Base-by-base conservation (phyloP, 2,797 vertebrate species). In the Hylomyscus alleni region DNA sequence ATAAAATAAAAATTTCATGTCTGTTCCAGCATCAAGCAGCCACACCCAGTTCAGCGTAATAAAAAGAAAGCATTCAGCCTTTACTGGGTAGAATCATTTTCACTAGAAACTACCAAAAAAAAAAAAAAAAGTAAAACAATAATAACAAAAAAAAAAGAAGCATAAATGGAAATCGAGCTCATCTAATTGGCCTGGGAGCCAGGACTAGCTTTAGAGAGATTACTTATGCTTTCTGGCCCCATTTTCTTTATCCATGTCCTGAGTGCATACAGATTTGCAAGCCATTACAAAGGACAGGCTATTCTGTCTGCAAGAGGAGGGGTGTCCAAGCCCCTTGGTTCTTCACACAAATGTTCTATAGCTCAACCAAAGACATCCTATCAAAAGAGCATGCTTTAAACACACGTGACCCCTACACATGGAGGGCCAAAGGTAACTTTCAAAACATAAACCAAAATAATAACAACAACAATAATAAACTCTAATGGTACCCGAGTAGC, bases 1-100 rank as follows among this genome's bases (percentile, higher is more conserved):
- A 97, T 93, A 84, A 97, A 95, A 92, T 94, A 90, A 97, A 94
- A 93, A 93, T 94, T 97, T 97, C 77, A 81, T 92, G 97, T 96
- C 94, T 94, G 80, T 82, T 94, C 72, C 95, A 97, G 97, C 94
- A 96, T 97, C 92, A 98, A 97, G 95, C 90, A 97, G 93, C 94
- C 72, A 0, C 96, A 88, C 93, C 97, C 89, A 93, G 83, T n/a
- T 94, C 91, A 93, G 78, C 40, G 84, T 52, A 97, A 95, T 95
- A 95, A 94, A 94, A 96, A 37, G 47, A 84, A 62, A 84, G 29
- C 19, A 54, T 76, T 89, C 73, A 94, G 73, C 80, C 47, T 29
- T 91, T 14, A 47, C 65, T 62, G 56, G 90, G 72, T 67, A 15
- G 44, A 93, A 94, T 89, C 62, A 77, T 93, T 96, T 95, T 93